A percentile compares a stretch with the other conserved stretches of the same genome.
phyloP scores from a whole-genome alignment of 2,888 invertebrate species.

The Vandiemenella viatica region DNA sequence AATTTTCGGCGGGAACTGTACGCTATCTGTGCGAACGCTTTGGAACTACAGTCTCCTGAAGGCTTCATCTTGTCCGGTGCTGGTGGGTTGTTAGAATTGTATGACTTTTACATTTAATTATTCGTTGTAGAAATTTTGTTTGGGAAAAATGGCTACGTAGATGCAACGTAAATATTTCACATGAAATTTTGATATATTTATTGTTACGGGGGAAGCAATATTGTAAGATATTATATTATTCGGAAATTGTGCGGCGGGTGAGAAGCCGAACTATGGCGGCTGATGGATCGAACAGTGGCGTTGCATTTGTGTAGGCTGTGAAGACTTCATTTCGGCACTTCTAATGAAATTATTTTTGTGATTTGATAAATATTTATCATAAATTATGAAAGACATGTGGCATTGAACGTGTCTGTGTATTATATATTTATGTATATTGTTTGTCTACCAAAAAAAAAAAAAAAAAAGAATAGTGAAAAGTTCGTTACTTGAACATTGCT shows the following conservation, averaged over 20 bases:
- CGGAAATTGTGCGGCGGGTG: not conserved
- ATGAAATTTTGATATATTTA: constrained; percentile 24
- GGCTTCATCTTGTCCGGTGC: constrained; percentile 8
- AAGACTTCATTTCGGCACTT: too few relatives aligned
- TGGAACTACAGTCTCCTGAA: constrained; percentile 9
- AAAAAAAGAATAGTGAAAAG: too few relatives aligned
- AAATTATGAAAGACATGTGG: too few relatives aligned
- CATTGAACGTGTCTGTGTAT: not conserved
- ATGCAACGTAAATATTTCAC: constrained; percentile 28
- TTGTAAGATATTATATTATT: constrained; percentile 22
- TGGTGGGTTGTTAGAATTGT: constrained; percentile 11
- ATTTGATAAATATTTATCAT: too few relatives aligned
- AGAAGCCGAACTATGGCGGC: constrained; percentile 8
- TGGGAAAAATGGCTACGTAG: constrained; percentile 20
- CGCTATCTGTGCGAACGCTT: constrained; percentile 14
- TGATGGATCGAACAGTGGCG: constrained; percentile 10
- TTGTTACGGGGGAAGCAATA: constrained; percentile 18
- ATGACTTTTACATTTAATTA: constrained; percentile 23
- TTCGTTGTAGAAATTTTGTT: constrained; percentile 26
- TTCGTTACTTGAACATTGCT: not conserved
- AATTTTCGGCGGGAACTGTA: constrained; percentile 10
- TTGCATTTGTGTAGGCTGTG: too few relatives aligned
- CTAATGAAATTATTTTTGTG: too few relatives aligned
- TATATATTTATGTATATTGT: not conserved
- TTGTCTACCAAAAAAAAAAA: too few relatives aligned